Evolutionary conservation across 2,797 vertebrate genomes (phyloP), one percentile per base, ranked within the genome.

Genomic region (Myotis pilosus): DNA sequence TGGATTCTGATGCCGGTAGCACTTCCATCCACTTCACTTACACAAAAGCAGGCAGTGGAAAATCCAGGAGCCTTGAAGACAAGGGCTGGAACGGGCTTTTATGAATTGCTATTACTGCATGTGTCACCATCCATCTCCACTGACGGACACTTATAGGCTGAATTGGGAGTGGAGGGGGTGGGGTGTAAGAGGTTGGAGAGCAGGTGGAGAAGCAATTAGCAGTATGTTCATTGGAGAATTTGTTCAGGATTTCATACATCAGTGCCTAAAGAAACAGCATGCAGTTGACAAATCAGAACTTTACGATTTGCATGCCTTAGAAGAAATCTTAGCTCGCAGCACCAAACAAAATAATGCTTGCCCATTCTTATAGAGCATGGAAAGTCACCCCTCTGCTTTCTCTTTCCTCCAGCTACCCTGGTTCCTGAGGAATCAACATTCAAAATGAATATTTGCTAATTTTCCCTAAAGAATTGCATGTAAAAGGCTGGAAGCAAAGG

Each of bases 161-260:
- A 93, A 62, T 94, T 96, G 62, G 81, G 96, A 97, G 93, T 41
- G 57, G 92, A 97, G 94, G 97, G 91, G 94, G 96, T 82, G 15
- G 60, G 96, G 96, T 88, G 93, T 90, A 1, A 5, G 93, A 97
- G 97, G 95, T 78, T 85, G 94, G 95, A n/a, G 84, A 98, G 98
- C 98, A 98, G 98, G 97, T 98, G 98, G 98, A 81, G 87, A 96
- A 97, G 97, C 57, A 97, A 98, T 98, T 98, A 98, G 98, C 98
- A 96, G 92, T 87, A 68, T 95, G 94, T 84, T 97, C 95, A 97
- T 97, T 75, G 97, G 97, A 96, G 96, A 98, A 97, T 97, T 95
- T 94, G 91, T 91, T 96, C 80, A 81, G 98, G 98, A 97, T 97
- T 98, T 98, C 97, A 97, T 95, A 95, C 95, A 95, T 97, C 96